Conservation (phyloP, 2,113 vertebrate genomes). For the Albula goreensis region DNA sequence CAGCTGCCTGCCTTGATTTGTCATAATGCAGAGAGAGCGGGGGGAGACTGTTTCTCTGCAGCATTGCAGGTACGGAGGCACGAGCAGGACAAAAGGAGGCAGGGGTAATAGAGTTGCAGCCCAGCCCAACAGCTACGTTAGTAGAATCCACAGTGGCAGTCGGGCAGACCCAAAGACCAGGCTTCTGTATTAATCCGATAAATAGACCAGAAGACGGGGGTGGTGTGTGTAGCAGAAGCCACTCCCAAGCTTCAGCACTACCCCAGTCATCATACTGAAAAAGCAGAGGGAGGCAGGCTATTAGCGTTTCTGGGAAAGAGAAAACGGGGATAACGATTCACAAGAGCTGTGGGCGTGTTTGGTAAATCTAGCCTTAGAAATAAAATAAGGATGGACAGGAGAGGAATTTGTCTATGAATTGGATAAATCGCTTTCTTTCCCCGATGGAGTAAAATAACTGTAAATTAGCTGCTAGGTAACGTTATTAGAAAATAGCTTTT, state of each 20-base stretch:
- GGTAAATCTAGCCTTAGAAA: conserved; percentile 1
- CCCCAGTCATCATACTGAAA: conserved; percentile 13
- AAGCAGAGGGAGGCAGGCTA: not conserved
- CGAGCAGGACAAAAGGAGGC: conserved; percentile 69
- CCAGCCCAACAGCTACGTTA: conserved; percentile 11
- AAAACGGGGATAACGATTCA: conserved; percentile 1
- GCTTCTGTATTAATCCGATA: conserved; percentile 8
- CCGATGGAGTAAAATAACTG: not conserved
- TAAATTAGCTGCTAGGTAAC: not conserved
- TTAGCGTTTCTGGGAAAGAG: not conserved
- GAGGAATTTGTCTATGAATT: not conserved
- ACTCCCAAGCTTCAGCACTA: conserved; percentile 26
- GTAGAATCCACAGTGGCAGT: conserved; percentile 1
- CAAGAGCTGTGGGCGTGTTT: conserved; percentile 18
- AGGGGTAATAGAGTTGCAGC: conserved; percentile 29
- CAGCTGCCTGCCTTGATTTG: conserved; percentile 53
- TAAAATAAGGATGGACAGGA: not conserved
- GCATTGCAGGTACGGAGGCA: conserved; percentile 83
- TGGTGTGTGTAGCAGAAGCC: conserved; percentile 4
- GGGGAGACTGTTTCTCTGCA: conserved; percentile 64
- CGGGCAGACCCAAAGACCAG: not conserved
- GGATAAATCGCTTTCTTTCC: not conserved
- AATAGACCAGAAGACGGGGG: not conserved
- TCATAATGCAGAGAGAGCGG: conserved; percentile 51
- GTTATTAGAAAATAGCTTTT: not conserved